A percentile compares a stretch with the other conserved stretches of the same genome.
These are phyloP conservation scores for Solea solea DNA, from an alignment of 2,113 vertebrate species.

Conservation along the genomic window DNA sequence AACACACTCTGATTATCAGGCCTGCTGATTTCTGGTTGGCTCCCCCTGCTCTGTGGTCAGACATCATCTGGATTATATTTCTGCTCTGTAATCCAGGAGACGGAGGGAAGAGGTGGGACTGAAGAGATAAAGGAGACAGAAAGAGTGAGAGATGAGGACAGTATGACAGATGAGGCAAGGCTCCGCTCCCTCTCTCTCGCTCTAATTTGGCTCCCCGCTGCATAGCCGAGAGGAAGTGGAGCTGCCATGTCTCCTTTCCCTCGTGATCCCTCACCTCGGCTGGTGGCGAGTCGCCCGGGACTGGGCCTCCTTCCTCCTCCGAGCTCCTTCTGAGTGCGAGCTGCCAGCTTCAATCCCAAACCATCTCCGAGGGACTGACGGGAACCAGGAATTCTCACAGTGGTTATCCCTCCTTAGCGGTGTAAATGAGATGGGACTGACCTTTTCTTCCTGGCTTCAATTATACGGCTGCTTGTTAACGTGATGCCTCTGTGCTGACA, in stretches of 20 bases:
- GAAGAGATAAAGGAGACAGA: slow-evolving; percentile 34
- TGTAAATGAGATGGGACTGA: slow-evolving; percentile 68
- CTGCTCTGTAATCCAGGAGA: slow-evolving; percentile 43
- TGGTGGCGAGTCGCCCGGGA: slow-evolving; percentile 79
- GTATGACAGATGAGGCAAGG: slow-evolving; percentile 64
- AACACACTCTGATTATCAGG: slow-evolving; percentile 37
- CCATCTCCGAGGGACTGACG: slow-evolving; percentile 73
- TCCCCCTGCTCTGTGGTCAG: slow-evolving; percentile 46
- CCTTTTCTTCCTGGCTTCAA: slow-evolving; percentile 68
- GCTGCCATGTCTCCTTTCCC: slow-evolving; percentile 90
- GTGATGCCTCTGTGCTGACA: slow-evolving; percentile 64
- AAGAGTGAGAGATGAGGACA: slow-evolving; percentile 41
- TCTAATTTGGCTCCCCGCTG: slow-evolving; percentile 86
- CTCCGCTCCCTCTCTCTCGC: slow-evolving; percentile 25
- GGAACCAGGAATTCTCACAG: slow-evolving; percentile 24
- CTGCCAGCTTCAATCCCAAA: slow-evolving; percentile 90
- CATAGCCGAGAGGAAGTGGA: slow-evolving; percentile 86
- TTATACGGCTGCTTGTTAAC: slow-evolving; percentile 84
- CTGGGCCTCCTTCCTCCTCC: slow-evolving; percentile 42
- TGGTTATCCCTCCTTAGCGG: slow-evolving; percentile 49
- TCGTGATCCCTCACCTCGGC: slow-evolving; percentile 86
- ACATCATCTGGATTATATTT: slow-evolving; percentile 90
- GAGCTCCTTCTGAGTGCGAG: slow-evolving; percentile 80
- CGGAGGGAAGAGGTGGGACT: slow-evolving; percentile 6
- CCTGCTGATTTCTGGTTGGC: slow-evolving; percentile 29